Percentiles rank a stretch among this genome's conserved stretches.
Evolutionary conservation across 2,797 vertebrate species (phyloP).

Genomic region (Sebastes flavidus): DNA sequence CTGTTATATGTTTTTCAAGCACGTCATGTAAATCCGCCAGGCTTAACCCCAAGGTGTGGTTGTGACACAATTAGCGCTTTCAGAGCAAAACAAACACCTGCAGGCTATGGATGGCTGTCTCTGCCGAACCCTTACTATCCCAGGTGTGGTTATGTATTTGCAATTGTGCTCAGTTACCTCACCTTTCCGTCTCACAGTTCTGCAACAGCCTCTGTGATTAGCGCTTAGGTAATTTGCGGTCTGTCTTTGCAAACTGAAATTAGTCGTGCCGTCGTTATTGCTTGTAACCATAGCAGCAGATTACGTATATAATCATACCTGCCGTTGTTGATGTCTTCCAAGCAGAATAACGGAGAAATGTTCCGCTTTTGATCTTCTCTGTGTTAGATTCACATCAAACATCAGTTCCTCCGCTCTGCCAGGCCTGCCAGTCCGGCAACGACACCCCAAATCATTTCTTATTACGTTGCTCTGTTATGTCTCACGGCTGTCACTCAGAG

Average conservation of each 20-base stretch:
- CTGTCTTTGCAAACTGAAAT: conserved; percentile 25
- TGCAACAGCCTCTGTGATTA: conserved; percentile 23
- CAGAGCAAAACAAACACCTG: conserved; percentile 51
- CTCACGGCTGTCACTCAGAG: conserved; percentile 22
- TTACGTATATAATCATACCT: conserved; percentile 5
- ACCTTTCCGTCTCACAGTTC: conserved; percentile 31
- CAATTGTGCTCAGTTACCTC: conserved; percentile 27
- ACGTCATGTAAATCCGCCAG: conserved; percentile 9
- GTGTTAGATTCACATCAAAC: conserved; percentile 15
- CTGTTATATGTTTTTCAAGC: not conserved
- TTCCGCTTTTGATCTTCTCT: not conserved
- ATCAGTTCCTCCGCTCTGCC: not conserved
- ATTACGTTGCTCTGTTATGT: conserved; percentile 17
- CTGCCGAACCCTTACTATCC: not conserved
- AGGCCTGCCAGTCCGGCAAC: conserved; percentile 4
- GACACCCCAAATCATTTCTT: conserved; percentile 26
- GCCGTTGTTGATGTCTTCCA: not conserved
- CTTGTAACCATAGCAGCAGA: conserved; percentile 32
- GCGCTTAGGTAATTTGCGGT: conserved; percentile 2
- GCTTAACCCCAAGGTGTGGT: conserved; percentile 36
- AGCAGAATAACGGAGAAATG: not conserved
- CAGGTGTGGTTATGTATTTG: conserved; percentile 48
- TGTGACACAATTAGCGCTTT: conserved; percentile 30
- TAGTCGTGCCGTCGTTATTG: conserved; percentile 13
- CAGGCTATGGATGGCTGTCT: conserved; percentile 26